Evolutionary conservation across 2,113 vertebrate species (phyloP).

Genomic region (Pao palembangensis): DNA sequence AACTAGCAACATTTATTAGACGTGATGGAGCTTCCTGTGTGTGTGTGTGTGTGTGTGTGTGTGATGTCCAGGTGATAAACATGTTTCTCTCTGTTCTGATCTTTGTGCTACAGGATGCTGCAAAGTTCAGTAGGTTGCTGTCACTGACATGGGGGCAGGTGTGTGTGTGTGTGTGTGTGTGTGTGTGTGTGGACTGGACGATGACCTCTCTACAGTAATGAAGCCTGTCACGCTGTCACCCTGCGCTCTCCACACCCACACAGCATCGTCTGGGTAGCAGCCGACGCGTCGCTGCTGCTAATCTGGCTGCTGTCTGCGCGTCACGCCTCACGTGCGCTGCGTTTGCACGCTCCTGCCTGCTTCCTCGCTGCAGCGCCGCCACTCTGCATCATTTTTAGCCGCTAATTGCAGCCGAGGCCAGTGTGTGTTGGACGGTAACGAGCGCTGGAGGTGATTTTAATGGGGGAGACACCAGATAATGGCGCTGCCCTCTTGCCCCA

Average conservation of each 20-base stretch:
- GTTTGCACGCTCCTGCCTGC: slow-evolving; percentile 27
- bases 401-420: slow-evolving; percentile 49
- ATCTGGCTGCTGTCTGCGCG: slow-evolving; percentile 59
- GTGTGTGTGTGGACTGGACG: too few relatives aligned
- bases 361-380: slow-evolving; percentile 27
- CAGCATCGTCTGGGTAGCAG: slow-evolving; percentile 44
- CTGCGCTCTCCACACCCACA: slow-evolving; percentile 49
- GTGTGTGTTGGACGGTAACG: slow-evolving; percentile 49
- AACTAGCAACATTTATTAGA: too few relatives aligned
- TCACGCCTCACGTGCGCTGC: slow-evolving; percentile 42
- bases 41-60: too few relatives aligned
- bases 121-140: slow-evolving; percentile 52
- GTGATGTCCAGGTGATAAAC: too few relatives aligned
- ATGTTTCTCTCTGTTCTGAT: slow-evolving; percentile 25
- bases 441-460: slow-evolving; percentile 64
- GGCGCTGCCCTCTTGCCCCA: slow-evolving; percentile 72
- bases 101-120: background rate
- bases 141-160: slow-evolving; percentile 32
- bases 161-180: too few relatives aligned
- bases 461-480: slow-evolving; percentile 71
- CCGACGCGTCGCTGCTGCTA: slow-evolving; percentile 55
- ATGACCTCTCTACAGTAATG: slow-evolving; percentile 68
- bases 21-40: too few relatives aligned
- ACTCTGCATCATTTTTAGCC: slow-evolving; percentile 55
- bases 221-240: slow-evolving; percentile 63